Conservation (phyloP, 2,888 invertebrate species). For the Diogma glabrata region DNA sequence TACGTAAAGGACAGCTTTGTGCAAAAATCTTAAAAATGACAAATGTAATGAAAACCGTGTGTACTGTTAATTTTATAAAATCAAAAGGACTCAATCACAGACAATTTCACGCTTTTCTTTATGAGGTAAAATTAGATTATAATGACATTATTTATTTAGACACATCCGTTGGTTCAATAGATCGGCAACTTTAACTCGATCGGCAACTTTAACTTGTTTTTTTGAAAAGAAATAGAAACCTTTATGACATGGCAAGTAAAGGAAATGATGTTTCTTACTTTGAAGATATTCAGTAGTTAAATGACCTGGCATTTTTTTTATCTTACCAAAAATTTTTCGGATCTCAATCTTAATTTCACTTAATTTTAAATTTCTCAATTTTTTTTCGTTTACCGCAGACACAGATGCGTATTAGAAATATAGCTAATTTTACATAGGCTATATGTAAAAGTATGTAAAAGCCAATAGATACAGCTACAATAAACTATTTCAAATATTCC, state of each 20-base stretch:
- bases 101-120: slow-evolving; percentile 6
- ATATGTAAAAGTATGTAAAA: no score
- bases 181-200: slow-evolving; percentile 7
- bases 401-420: slow-evolving; percentile 2
- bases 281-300: not conserved
- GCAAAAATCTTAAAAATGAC: slow-evolving; percentile 5
- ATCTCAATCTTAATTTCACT: no score
- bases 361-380: no score
- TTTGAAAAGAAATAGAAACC: slow-evolving; percentile 5
- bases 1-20: slow-evolving; percentile 1
- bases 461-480: not conserved
- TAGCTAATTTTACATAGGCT: slow-evolving; percentile 4
- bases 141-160: slow-evolving; percentile 5
- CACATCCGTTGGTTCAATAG: slow-evolving; percentile 6
- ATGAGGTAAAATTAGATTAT: not conserved
- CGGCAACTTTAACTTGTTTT: no score
- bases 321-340: no score
- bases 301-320: no score
- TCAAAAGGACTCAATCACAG: slow-evolving; percentile 6
- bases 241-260: not conserved
- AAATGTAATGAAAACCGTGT: slow-evolving; percentile 5
- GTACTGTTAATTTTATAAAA: slow-evolving; percentile 7
- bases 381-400: slow-evolving; percentile 1
- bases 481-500: slow-evolving; percentile 1
- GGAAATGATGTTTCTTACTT: slow-evolving; percentile 4